Base-by-base conservation (phyloP, 23 tunicate genomes). In the Diplosoma virens region DNA sequence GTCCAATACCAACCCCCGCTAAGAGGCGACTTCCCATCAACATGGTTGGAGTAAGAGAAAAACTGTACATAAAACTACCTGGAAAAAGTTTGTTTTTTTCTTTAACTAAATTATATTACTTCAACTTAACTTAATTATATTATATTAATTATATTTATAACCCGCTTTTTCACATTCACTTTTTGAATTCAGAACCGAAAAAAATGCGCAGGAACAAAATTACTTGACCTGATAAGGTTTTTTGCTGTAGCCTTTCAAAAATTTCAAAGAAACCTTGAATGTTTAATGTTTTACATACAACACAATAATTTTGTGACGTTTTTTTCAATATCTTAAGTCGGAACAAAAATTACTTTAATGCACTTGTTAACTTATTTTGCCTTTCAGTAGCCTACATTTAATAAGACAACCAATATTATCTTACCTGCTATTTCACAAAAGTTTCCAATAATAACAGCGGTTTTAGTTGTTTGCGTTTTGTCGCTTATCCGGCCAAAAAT, bases 401-500 rank as follows among this genome's bases (percentile, higher is more conserved):
- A n/a, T n/a, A n/a, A n/a, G n/a, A n/a, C n/a, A n/a, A n/a, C 9
- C 9, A 14, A 41, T 7, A 9, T 41, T 9, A 9, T 7, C 50
- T 7, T 56, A 82, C 87, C 87, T 82, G 64, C 83, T 33, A 88
- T 88, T 78, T 77, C 95, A 46, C 82, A 88, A 3, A 82, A 22
- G 33, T 88, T 77, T 32, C 83, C 53, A 7, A 82, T 31, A 1
- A 88, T 64, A 7, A 88, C 76, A 34, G 84, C 50, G 6, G 59
- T 52, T 77, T 88, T 88, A 7, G 81, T 56, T 30, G 87, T 75
- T 32, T 75, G 66, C 2, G 79, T 82, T 50, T 47, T 70, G 75
- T 88, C 95, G 3, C 88, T 82, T 41, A 88, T 77, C 9, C 79
- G 48, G 18, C 95, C 95, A 68, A 56, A 88, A 35, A 88, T 35